Base-by-base conservation (phyloP, 2,888 invertebrate genomes). In the Clunio marinus region DNA sequence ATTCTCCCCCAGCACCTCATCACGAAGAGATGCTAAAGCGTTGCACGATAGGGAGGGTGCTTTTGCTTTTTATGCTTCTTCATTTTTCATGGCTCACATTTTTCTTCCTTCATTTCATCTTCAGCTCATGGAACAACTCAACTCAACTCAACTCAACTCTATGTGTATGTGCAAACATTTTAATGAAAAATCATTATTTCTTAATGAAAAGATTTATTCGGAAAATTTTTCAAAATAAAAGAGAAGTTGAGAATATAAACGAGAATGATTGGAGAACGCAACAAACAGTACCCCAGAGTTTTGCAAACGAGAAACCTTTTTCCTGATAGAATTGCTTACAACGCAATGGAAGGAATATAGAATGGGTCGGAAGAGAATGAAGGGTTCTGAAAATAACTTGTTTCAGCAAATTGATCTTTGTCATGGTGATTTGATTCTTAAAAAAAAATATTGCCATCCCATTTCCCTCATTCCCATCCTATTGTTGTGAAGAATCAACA, bases 151-250 rank as follows among this genome's bases (percentile, higher is more conserved):
- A n/a, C n/a, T n/a, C n/a, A n/a, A n/a, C n/a, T n/a, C n/a, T n/a
- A n/a, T n/a, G n/a, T n/a, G 15, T 51, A 22, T 51, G 51, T 51
- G 45, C 45, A 45, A 45, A 7, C 8, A 22, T n/a, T 7, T 22
- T 51, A 51, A 51, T 51, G 51, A 51, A 51, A 51, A n/a, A 51
- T 51, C 51, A 51, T 51, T 51, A 51, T 51, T 51, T 51, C 20
- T 13, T 51, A 51, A 51, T 51, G 4, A 51, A 22, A 51, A 51
- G 51, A 51, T 51, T 51, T 51, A 51, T 51, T 7, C 51, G 20
- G 51, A 51, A 51, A 51, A 51, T 22, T 4, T 17, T 41, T 41
- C 41, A 41, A 41, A 15, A 15, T 13, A 41, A 13, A 41, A 41
- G 41, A 41, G n/a, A 13, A n/a, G n/a, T n/a, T n/a, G n/a, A n/a